Conservation (phyloP, 1,140 invertebrate species). For the Diplogasteroides magnus region DNA sequence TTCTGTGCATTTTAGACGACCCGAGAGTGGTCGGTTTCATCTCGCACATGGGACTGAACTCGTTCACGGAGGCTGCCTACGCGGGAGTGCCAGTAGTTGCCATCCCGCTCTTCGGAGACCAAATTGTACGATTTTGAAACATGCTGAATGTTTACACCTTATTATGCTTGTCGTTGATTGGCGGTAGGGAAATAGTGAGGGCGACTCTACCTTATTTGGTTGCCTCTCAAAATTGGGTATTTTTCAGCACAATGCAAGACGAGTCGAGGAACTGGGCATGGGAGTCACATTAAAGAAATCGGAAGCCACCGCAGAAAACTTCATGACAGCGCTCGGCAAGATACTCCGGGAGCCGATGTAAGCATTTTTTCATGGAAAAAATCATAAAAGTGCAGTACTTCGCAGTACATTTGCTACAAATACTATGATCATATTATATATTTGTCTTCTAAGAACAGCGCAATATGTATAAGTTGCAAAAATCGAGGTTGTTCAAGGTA, state of each 20-base stretch:
- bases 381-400: too few relatives aligned
- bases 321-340: constrained; percentile 7
- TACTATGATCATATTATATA: too few relatives aligned
- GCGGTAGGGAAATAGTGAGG: too few relatives aligned
- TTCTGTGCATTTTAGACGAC: constrained; percentile 25
- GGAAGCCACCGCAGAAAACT: constrained; percentile 12
- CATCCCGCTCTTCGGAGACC: constrained; percentile 67
- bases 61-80: constrained; percentile 66
- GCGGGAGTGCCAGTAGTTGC: constrained; percentile 67
- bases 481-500: constrained; percentile 21
- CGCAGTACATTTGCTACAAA: neutral
- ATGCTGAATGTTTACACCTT: too few relatives aligned
- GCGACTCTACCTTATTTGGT: too few relatives aligned
- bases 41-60: constrained; percentile 63
- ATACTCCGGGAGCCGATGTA: constrained; percentile 1
- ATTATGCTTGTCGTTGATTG: too few relatives aligned
- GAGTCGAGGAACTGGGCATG: neutral
- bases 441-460: neutral
- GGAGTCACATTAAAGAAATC: neutral
- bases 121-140: constrained; percentile 55
- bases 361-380: too few relatives aligned
- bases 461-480: neutral
- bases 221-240: neutral
- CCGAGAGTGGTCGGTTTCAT: constrained; percentile 60
- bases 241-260: neutral